Evolutionary conservation across 2,888 invertebrate genomes (phyloP).

Genomic region (Uropetala carovei): DNA sequence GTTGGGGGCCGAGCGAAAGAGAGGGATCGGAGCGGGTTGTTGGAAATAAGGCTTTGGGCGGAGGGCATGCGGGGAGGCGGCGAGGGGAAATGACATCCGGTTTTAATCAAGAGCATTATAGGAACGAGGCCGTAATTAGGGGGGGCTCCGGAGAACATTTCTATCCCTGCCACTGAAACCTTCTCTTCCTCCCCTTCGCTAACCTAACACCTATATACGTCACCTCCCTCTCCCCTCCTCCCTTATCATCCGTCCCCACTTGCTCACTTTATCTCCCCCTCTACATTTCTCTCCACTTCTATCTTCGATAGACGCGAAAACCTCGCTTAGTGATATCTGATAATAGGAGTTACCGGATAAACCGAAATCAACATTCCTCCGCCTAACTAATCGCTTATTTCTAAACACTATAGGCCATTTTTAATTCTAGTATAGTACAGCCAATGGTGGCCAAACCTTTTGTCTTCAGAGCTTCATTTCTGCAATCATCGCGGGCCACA

Average conservation of each 20-base stretch:
- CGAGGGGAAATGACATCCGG: slow-evolving; percentile 41
- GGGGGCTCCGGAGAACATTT: neutral
- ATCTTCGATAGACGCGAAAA: too few relatives aligned
- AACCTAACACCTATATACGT: slow-evolving; percentile 18
- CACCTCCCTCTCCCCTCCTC: neutral
- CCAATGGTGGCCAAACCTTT: too few relatives aligned
- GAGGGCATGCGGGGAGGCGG: neutral
- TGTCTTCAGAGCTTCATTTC: too few relatives aligned
- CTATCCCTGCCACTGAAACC: slow-evolving; percentile 6
- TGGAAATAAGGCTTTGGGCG: neutral
- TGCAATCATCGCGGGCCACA: too few relatives aligned
- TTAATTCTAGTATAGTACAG: too few relatives aligned
- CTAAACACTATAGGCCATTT: too few relatives aligned
- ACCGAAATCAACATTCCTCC: too few relatives aligned
- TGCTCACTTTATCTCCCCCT: neutral
- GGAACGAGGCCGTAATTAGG: slow-evolving; percentile 60
- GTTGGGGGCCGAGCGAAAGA: neutral
- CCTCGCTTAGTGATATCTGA: too few relatives aligned
- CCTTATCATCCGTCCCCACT: neutral
- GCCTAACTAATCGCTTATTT: too few relatives aligned
- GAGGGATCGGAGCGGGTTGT: neutral
- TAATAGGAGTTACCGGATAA: too few relatives aligned
- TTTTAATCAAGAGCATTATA: slow-evolving; percentile 63
- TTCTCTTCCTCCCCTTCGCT: neutral
- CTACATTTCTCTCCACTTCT: neutral